phyloP scores from a whole-genome alignment of 2,888 invertebrate genomes.

The Arge pagana region DNA sequence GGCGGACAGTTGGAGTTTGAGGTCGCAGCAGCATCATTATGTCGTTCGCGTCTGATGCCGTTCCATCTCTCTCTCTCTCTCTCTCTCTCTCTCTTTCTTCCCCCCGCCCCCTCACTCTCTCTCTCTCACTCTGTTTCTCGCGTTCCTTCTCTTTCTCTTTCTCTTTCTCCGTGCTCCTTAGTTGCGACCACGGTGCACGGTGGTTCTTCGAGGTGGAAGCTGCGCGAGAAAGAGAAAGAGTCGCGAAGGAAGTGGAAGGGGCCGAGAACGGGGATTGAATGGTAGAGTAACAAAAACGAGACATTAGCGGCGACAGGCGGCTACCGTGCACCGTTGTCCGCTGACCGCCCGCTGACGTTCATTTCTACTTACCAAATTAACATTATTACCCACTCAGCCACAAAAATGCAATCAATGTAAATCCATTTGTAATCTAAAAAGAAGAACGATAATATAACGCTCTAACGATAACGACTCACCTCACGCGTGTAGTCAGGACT shows the following conservation, averaged over 20 bases:
- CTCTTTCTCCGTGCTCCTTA: not conserved
- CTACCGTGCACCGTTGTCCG: conserved; percentile 38
- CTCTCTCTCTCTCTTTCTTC: not conserved
- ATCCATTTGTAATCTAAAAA: conserved; percentile 37
- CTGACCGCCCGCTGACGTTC: conserved; percentile 48
- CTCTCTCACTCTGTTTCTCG: too few species aligned
- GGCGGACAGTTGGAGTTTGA: conserved; percentile 48
- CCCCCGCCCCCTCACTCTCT: too few species aligned
- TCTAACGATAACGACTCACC: not conserved
- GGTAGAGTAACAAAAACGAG: conserved; percentile 39
- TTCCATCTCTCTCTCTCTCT: not conserved
- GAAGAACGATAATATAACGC: conserved; percentile 6
- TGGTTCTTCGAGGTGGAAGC: conserved; percentile 26
- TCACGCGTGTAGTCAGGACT: too few species aligned
- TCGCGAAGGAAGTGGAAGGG: conserved; percentile 18
- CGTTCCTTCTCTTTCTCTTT: too few species aligned
- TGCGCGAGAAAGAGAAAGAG: conserved; percentile 10
- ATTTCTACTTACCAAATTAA: conserved; percentile 54
- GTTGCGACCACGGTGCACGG: not conserved
- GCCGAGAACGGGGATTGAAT: conserved; percentile 18
- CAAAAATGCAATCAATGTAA: conserved; percentile 52
- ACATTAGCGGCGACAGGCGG: conserved; percentile 48
- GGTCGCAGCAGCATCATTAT: conserved; percentile 51
- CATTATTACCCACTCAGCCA: conserved; percentile 45
- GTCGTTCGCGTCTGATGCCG: conserved; percentile 38